Evolutionary conservation across 2,797 vertebrate species (phyloP).

Genomic region (Periophthalmus magnuspinnatus): DNA sequence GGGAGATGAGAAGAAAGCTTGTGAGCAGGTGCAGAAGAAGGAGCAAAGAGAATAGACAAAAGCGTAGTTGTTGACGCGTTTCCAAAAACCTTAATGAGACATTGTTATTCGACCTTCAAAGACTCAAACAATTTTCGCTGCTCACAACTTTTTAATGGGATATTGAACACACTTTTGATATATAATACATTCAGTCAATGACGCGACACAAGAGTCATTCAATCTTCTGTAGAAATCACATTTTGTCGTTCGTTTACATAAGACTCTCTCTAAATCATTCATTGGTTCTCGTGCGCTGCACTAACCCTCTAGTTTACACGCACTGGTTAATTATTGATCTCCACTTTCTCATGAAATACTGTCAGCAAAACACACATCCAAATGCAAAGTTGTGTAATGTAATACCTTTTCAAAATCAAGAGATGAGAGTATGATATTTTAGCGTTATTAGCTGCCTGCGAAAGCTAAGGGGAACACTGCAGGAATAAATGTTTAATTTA

Average conservation of each 20-base stretch:
- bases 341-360: constrained; percentile 39
- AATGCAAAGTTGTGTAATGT: constrained; percentile 21
- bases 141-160: constrained; percentile 2
- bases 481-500: constrained; percentile 51
- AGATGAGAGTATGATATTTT: constrained; percentile 21
- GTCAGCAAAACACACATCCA: constrained; percentile 20
- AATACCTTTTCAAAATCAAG: constrained; percentile 12
- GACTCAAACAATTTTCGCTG: background rate
- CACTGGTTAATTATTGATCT: constrained; percentile 47
- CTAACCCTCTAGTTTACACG: constrained; percentile 35
- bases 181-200: background rate
- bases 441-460: constrained; percentile 35
- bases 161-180: background rate
- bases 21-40: constrained; percentile 4
- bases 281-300: constrained; percentile 21
- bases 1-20: background rate
- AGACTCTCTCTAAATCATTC: constrained; percentile 12
- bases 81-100: constrained; percentile 8
- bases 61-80: background rate
- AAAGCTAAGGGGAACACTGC: constrained; percentile 29
- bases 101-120: constrained; percentile 15
- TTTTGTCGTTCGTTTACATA: constrained; percentile 4
- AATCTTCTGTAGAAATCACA: constrained; percentile 20
- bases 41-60: constrained; percentile 14
- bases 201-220: background rate